Evolutionary conservation across 2,797 vertebrate species (phyloP).

Genomic region (Phataginus tetradactyla): DNA sequence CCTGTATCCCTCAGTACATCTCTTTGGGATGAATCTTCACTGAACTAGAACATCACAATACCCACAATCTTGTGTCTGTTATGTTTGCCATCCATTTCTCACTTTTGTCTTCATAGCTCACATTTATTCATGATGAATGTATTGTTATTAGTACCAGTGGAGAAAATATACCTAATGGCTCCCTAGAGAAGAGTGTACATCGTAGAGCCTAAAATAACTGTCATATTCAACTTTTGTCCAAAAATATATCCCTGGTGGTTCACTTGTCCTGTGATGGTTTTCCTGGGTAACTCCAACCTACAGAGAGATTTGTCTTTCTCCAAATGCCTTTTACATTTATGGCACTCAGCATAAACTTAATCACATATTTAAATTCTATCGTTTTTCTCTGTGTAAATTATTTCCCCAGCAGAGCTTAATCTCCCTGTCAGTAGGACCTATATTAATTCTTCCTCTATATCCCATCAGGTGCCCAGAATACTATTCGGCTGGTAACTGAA

Average conservation of each 20-base stretch:
- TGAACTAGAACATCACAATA: neutral
- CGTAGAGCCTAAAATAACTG: neutral
- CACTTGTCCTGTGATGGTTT: neutral
- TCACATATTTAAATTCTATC: conserved; percentile 33
- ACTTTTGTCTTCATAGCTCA: neutral
- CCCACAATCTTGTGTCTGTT: neutral
- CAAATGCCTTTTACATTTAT: neutral
- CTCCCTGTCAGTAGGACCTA: neutral
- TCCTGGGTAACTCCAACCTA: neutral
- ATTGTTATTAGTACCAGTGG: neutral
- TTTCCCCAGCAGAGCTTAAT: conserved; percentile 15
- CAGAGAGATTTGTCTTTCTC: neutral
- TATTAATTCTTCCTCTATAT: neutral
- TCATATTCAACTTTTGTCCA: neutral
- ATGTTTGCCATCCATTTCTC: neutral
- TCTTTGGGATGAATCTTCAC: neutral
- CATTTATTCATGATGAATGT: neutral
- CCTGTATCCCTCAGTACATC: neutral
- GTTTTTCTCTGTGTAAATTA: conserved; percentile 47
- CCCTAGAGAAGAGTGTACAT: neutral
- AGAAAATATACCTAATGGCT: neutral
- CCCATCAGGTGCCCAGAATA: neutral
- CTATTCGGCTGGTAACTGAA: neutral
- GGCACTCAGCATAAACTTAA: neutral
- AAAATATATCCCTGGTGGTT: neutral